Base-by-base conservation (phyloP, 2,797 vertebrate species). In the Gymnocypris eckloni region DNA sequence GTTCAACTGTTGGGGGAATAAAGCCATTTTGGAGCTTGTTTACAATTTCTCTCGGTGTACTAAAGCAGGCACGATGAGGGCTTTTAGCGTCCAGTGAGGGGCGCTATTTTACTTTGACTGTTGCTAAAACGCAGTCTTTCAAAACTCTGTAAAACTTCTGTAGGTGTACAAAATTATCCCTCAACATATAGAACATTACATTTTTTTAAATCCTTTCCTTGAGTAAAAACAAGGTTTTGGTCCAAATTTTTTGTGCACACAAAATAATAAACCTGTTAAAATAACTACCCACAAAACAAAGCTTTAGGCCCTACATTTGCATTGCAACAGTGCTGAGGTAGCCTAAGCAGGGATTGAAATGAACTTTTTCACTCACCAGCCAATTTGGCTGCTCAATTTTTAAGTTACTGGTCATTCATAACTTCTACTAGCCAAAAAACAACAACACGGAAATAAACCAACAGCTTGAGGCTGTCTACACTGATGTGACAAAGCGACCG, bases 211-310 rank as follows among this genome's bases (percentile, higher is more conserved):
- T 89, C 87, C 84, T 76, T 90, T 92, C 93, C 93, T 93, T 92
- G 90, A 89, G 88, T 92, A 88, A 92, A 92, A 92, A 90, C 82
- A 87, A 84, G 88, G 87, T 84, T 92, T 93, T 90, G 87, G 87
- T 92, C 88, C 91, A 90, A 91, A 92, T 90, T 86, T 90, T 87
- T 92, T 92, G 92, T 94, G 92, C 93, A 91, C 92, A 90, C 91
- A 89, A 90, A 93, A 92, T 94, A 93, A 93, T 94, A 92, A 89
- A 86, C 72, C 64, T 88, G 81, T 90, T 92, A 93, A 93, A 93
- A 94, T 61, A 37, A 66, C 13, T 16, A 18, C 15, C 64, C 15
- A 18, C 28, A 33, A 91, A 93, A 92, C 88, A 78, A 89, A 90
- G 20, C n/a, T 82, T 81, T 64, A 86, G 89, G 91, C 87, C 91